These are phyloP conservation scores for Megalops cyprinoides DNA, from an alignment of 2,797 vertebrate genomes.

Conservation along the genomic window DNA sequence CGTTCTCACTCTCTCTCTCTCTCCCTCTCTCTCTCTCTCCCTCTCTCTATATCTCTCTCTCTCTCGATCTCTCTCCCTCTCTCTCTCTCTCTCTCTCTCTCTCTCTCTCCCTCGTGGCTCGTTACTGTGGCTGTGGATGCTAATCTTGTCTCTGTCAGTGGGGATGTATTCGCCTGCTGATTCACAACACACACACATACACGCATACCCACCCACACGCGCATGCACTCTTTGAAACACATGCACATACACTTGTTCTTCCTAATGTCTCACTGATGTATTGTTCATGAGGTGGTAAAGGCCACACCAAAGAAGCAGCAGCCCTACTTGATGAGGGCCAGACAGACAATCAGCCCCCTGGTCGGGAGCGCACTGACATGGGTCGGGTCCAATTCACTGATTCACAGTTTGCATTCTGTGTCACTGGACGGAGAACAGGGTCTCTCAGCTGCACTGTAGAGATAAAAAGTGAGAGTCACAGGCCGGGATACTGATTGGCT, in stretches of 20 bases:
- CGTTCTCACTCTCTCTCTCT: constrained; percentile 20
- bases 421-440: constrained; percentile 12
- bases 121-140: too few species aligned
- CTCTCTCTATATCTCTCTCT: constrained; percentile 14
- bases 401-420: constrained; percentile 38
- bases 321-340: too few species aligned
- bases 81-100: not conserved
- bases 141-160: too few species aligned
- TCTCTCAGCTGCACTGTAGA: constrained; percentile 51
- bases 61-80: too few species aligned
- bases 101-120: not conserved
- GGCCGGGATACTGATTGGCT: constrained; percentile 45
- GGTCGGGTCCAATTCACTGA: not conserved
- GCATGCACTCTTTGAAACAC: not conserved
- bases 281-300: too few species aligned
- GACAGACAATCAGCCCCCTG: too few species aligned
- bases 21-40: not conserved
- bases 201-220: not conserved
- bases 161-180: too few species aligned
- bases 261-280: not conserved
- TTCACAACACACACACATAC: not conserved
- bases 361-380: not conserved
- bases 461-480: constrained; percentile 38
- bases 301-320: too few species aligned
- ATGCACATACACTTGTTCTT: not conserved